A percentile compares a stretch with the other conserved stretches of the same genome.
phyloP scores from a whole-genome alignment of 2,113 vertebrate species.

The Galemys pyrenaicus region DNA sequence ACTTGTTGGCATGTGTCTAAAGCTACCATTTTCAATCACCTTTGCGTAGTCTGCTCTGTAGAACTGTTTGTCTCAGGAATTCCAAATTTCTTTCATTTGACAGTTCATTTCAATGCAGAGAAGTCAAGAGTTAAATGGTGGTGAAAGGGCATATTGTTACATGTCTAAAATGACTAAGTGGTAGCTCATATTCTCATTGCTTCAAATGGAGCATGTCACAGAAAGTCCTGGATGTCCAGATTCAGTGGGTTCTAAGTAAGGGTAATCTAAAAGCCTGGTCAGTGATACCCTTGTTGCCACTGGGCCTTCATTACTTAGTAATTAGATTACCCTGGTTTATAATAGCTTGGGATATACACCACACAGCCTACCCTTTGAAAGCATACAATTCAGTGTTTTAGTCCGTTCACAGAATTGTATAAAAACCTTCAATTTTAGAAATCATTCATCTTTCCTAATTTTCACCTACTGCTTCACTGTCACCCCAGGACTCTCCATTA shows the following conservation, averaged over 20 bases:
- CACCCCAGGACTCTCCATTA: background rate
- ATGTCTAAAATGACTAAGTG: background rate
- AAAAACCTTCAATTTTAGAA: background rate
- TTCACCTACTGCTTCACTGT: background rate
- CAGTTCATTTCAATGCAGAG: conserved; percentile 2
- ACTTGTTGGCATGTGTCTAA: background rate
- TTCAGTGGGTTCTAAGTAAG: background rate
- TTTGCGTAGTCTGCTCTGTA: background rate
- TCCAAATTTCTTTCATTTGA: background rate
- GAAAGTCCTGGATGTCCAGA: background rate
- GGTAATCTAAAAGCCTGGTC: background rate
- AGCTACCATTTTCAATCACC: background rate
- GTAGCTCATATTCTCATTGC: background rate
- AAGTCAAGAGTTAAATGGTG: background rate
- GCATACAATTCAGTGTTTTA: background rate
- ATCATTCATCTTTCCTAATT: background rate
- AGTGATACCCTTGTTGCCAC: accelerated
- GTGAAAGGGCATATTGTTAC: background rate
- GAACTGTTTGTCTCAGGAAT: background rate
- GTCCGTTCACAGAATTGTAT: background rate
- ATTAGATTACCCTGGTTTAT: background rate
- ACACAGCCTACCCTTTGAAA: background rate
- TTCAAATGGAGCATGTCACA: background rate
- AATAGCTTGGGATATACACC: background rate
- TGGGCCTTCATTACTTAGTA: background rate